These are phyloP conservation scores for Strigops habroptila DNA, from an alignment of 2,113 vertebrate genomes.

Conservation along the genomic window DNA sequence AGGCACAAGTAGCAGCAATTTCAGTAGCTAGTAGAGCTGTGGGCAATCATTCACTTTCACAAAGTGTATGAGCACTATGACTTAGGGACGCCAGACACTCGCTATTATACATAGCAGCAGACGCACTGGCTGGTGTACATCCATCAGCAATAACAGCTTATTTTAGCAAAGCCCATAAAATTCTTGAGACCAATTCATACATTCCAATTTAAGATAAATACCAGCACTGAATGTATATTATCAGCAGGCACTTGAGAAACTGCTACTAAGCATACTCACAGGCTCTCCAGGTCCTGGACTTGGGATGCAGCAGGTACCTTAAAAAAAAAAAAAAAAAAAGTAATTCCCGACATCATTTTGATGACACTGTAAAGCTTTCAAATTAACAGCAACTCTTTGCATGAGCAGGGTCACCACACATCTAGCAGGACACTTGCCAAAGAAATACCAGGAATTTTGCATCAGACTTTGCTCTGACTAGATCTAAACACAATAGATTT, in stretches of 20 bases:
- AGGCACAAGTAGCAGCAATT: background rate
- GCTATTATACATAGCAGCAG: background rate
- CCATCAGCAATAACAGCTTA: background rate
- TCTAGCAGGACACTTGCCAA: background rate
- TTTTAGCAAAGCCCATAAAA: conserved; percentile 1
- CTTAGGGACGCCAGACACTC: background rate
- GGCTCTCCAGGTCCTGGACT: conserved; percentile 66
- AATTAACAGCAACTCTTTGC: background rate
- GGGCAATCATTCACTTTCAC: background rate
- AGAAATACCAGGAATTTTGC: background rate
- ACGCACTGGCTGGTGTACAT: background rate
- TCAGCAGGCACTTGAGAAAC: background rate
- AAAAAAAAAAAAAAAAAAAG: conserved; percentile 61
- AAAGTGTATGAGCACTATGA: background rate
- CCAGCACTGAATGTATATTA: background rate
- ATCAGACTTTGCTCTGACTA: background rate
- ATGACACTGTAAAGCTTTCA: background rate
- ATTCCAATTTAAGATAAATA: background rate
- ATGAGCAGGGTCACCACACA: background rate
- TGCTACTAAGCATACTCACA: conserved; percentile 67
- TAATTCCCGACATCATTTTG: background rate
- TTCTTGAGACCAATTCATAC: background rate
- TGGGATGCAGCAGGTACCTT: conserved; percentile 62
- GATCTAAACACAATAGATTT: background rate
- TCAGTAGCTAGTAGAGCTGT: background rate